Percentiles rank a stretch among this genome's conserved stretches.
Conservation (phyloP, 2,797 vertebrate genomes). For the Hippoglossus hippoglossus region DNA sequence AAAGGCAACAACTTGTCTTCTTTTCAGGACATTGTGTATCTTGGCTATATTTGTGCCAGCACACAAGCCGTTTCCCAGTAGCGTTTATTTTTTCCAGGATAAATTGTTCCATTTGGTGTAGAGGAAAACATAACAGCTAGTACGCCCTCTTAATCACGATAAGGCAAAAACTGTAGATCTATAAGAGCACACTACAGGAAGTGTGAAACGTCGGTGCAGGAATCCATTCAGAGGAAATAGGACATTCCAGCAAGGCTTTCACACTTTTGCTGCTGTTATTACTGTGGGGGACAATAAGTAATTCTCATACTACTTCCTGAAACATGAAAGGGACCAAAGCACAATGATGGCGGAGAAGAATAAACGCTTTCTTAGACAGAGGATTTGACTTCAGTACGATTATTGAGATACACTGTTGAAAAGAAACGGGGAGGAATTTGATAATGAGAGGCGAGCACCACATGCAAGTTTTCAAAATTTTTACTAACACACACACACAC, state of each 20-base stretch:
- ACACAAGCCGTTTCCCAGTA: slow-evolving; percentile 45
- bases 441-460: slow-evolving; percentile 48
- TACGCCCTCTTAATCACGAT: slow-evolving; percentile 75
- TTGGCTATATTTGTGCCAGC: slow-evolving; percentile 40
- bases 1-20: slow-evolving; percentile 39
- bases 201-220: slow-evolving; percentile 69
- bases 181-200: slow-evolving; percentile 78
- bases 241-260: slow-evolving; percentile 83
- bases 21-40: slow-evolving; percentile 45
- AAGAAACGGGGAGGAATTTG: slow-evolving; percentile 57
- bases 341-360: slow-evolving; percentile 26
- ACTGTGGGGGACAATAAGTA: slow-evolving; percentile 70
- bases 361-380: slow-evolving; percentile 67
- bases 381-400: slow-evolving; percentile 34
- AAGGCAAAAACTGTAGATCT: slow-evolving; percentile 58
- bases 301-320: slow-evolving; percentile 72
- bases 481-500: slow-evolving; percentile 35
- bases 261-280: slow-evolving; percentile 72
- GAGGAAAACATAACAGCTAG: slow-evolving; percentile 67
- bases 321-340: slow-evolving; percentile 69
- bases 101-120: slow-evolving; percentile 65
- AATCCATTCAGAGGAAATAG: slow-evolving; percentile 76
- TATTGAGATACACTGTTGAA: slow-evolving; percentile 39
- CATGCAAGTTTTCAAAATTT: slow-evolving; percentile 67
- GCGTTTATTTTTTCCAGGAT: slow-evolving; percentile 43